These are phyloP conservation scores for Lucilia cuprina DNA, from an alignment of 1,140 invertebrate species.

Conservation along the genomic window DNA sequence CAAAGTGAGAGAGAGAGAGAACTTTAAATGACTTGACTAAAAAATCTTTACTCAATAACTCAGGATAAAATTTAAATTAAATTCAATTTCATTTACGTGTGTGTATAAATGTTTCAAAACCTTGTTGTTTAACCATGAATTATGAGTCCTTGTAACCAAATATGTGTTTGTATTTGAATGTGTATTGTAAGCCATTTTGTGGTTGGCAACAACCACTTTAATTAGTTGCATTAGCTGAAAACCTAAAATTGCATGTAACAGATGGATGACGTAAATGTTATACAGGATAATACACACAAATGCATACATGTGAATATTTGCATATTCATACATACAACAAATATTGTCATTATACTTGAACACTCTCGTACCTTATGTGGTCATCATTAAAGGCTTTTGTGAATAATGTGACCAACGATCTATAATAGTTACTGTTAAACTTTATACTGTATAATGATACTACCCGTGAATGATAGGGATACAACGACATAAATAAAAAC, in stretches of 20 bases:
- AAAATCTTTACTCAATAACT: background rate
- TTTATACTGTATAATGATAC: no score
- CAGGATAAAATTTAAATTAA: background rate
- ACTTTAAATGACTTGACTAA: background rate
- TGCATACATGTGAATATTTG: background rate
- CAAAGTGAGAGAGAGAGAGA: no score
- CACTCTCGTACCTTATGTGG: background rate
- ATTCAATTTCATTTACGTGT: background rate
- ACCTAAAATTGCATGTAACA: conserved; percentile 33
- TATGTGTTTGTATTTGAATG: background rate
- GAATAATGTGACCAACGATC: background rate
- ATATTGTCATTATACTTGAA: no score
- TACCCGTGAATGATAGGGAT: no score
- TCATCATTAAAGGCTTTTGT: background rate
- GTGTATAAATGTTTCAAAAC: background rate
- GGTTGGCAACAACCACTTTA: conserved; percentile 28
- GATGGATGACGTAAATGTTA: conserved; percentile 5
- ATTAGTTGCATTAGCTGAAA: conserved; percentile 33
- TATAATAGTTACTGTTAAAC: background rate
- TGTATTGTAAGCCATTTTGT: conserved; percentile 21
- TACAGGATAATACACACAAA: background rate
- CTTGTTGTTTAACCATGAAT: conserved; percentile 7
- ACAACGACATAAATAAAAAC: no score
- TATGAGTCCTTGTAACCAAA: conserved; percentile 14
- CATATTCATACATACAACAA: background rate